phyloP scores from a whole-genome alignment of 2,797 vertebrate genomes.

The Catamblyrhynchus diadema region DNA sequence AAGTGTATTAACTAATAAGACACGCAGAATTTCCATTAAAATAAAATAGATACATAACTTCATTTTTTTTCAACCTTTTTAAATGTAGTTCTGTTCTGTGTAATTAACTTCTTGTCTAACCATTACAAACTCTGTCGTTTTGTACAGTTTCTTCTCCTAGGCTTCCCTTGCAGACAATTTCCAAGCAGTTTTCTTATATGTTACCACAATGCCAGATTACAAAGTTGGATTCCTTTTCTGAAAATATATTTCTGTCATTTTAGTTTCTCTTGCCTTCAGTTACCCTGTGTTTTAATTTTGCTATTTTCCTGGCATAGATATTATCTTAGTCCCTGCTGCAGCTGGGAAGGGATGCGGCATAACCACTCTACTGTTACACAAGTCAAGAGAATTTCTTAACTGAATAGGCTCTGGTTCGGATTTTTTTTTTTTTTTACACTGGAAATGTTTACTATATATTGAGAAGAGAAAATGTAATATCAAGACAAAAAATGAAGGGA shows the following conservation, averaged over 20 bases:
- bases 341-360: background rate
- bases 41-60: background rate
- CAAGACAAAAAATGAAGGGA: background rate
- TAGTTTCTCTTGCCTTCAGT: background rate
- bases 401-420: background rate
- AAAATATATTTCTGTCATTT: background rate
- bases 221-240: background rate
- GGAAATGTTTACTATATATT: background rate
- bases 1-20: background rate
- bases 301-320: background rate
- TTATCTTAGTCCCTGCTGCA: background rate
- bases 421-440: background rate
- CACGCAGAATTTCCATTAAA: background rate
- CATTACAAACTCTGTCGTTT: background rate
- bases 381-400: background rate
- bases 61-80: background rate
- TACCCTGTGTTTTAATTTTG: background rate
- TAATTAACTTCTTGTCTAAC: background rate
- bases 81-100: background rate
- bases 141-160: background rate
- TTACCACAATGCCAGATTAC: background rate
- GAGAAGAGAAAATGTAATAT: background rate
- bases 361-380: background rate
- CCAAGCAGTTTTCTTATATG: background rate
- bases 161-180: background rate